Evolutionary conservation across 2,888 invertebrate species (phyloP).

Genomic region (Drosophila incognita): DNA sequence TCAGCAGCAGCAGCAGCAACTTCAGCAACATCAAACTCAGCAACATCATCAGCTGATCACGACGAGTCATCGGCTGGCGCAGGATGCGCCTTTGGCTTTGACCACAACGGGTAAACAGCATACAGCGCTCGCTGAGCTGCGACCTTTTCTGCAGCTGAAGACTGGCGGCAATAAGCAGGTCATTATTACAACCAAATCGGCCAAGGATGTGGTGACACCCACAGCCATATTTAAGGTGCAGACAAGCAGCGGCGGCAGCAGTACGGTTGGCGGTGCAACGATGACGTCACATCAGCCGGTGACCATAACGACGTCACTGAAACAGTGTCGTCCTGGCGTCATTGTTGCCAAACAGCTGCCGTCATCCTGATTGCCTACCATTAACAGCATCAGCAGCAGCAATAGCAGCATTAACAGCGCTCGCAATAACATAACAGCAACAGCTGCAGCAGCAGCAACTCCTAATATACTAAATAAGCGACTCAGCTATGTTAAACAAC

Average conservation of each 20-base stretch:
- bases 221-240: constrained; percentile 84
- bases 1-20: constrained; percentile 64
- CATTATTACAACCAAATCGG: constrained; percentile 76
- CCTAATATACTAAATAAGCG: constrained; percentile 45
- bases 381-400: constrained; percentile 23
- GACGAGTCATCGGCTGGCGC: constrained; percentile 62
- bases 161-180: constrained; percentile 82
- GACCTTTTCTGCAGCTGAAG: constrained; percentile 88
- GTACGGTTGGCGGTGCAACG: constrained; percentile 25
- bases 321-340: constrained; percentile 93
- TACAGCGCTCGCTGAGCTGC: constrained; percentile 87
- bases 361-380: constrained; percentile 87
- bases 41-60: constrained; percentile 52
- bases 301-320: constrained; percentile 85
- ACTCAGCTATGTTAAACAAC: constrained; percentile 51
- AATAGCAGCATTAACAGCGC: constrained; percentile 32
- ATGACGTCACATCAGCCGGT: constrained; percentile 57
- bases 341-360: constrained; percentile 93
- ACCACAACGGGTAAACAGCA: constrained; percentile 83
- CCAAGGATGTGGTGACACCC: constrained; percentile 76
- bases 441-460: constrained; percentile 50
- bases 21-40: constrained; percentile 24
- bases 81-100: constrained; percentile 84
- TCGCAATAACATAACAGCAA: constrained; percentile 17
- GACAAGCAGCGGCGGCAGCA: constrained; percentile 41